Evolutionary conservation across 2,888 invertebrate genomes (phyloP).

Genomic region (Orthonevra nobilis): DNA sequence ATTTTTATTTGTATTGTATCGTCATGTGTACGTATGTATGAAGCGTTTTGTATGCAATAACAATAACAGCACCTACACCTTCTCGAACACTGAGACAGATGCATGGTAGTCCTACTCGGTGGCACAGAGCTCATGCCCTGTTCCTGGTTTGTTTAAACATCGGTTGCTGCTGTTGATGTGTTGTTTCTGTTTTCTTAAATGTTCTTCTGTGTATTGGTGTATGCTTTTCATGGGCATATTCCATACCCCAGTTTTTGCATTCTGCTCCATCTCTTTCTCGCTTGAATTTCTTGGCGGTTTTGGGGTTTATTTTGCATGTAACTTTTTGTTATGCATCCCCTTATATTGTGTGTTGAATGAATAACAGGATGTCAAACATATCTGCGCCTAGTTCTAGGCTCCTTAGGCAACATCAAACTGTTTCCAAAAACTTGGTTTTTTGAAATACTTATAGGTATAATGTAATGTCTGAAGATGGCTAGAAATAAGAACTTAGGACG

Average conservation of each 20-base stretch:
- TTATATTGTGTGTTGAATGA: not conserved
- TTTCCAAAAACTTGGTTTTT: too few species aligned
- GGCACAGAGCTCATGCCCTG: not conserved
- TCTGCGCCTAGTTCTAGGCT: too few species aligned
- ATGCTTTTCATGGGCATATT: constrained; percentile 10
- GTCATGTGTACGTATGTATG: not conserved
- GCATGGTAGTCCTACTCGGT: too few species aligned
- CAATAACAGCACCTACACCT: constrained; percentile 29
- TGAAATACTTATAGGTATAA: too few species aligned
- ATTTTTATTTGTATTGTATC: constrained; percentile 21
- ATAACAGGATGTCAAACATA: too few species aligned
- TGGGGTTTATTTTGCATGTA: constrained; percentile 29
- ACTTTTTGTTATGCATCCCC: constrained; percentile 1
- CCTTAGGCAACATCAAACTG: too few species aligned
- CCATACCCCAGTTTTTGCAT: constrained; percentile 10
- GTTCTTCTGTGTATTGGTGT: constrained; percentile 20
- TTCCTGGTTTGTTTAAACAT: too few species aligned
- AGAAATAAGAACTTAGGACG: too few species aligned
- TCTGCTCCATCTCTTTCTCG: not conserved
- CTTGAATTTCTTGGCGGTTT: constrained; percentile 15
- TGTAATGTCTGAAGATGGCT: too few species aligned
- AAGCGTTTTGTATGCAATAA: constrained; percentile 29
- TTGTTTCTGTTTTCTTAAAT: constrained; percentile 19
- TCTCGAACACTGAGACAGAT: constrained; percentile 14
- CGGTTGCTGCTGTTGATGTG: constrained; percentile 22